Evolutionary conservation across 2,888 invertebrate genomes (phyloP), one percentile per base, ranked within the genome.

Genomic region (Lypha dubia): DNA sequence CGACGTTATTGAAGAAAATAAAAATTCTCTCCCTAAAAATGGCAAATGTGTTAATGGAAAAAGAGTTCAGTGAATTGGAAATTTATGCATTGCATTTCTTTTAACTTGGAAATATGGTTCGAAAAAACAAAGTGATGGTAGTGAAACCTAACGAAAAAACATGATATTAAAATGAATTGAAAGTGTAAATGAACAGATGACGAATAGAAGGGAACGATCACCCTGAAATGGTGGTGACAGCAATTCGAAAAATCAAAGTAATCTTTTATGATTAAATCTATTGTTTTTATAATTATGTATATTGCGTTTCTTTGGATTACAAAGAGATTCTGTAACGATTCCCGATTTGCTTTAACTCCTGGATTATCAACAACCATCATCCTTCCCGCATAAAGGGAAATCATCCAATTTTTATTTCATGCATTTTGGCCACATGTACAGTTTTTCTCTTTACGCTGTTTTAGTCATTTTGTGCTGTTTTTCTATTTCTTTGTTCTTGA

Each of bases 61-160:
- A 84, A 84, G 84, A 70, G 81, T 81, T 84, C 84, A 84, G 81
- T 84, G 84, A 84, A 70, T 81, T 84, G 84, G 81, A 84, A 84
- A 84, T 84, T 84, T 84, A 84, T 81, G 84, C 84, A 84, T 84
- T 81, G 77, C 81, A 73, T 81, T 84, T 81, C 67, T 81, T 76
- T 81, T 77, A 80, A 35, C 49, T 38, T 6, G 22, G 22, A 60
- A 38, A 73, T 24, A 49, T 44, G 60, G 20, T 38, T 24, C 28
- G 11, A 51, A 62, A 28, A 32, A n/a, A n/a, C n/a, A n/a, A n/a
- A n/a, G n/a, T n/a, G n/a, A n/a, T n/a, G 13, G 41, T 13, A 51
- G 53, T 56, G 11, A n/a, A 73, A 46, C 9, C 2, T 44, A 24
- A 70, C 0, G 24, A 53, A 80, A 62, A 80, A 74, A 22, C 35